These are phyloP conservation scores for Drosophila quadrilineata DNA, from an alignment of 1,140 invertebrate species.

Conservation along the genomic window DNA sequence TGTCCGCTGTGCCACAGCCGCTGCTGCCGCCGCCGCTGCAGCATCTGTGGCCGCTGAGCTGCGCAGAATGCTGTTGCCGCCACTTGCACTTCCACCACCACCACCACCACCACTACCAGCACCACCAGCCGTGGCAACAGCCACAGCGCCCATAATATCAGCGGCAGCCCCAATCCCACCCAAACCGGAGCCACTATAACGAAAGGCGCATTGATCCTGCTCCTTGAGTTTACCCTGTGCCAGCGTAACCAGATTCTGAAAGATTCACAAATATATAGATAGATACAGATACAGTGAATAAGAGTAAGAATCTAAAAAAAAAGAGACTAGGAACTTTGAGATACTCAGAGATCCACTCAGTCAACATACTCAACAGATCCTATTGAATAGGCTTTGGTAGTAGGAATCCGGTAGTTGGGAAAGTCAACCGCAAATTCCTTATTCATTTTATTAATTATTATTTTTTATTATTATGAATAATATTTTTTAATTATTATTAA, in stretches of 20 bases:
- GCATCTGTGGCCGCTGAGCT: slow-evolving; percentile 29
- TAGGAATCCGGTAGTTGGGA: too few species aligned
- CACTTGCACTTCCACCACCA: slow-evolving; percentile 29
- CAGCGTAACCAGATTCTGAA: slow-evolving; percentile 85
- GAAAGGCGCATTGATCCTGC: slow-evolving; percentile 79
- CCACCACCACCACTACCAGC: slow-evolving; percentile 23
- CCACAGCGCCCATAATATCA: slow-evolving; percentile 61
- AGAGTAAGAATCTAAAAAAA: neutral
- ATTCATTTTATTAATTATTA: too few species aligned
- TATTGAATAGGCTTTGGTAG: too few species aligned
- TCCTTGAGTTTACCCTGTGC: slow-evolving; percentile 86
- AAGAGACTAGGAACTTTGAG: neutral
- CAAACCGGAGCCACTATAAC: slow-evolving; percentile 46
- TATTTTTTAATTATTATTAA: too few species aligned
- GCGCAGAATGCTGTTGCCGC: slow-evolving; percentile 43
- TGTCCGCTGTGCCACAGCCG: slow-evolving; percentile 81
- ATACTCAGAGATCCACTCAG: too few species aligned
- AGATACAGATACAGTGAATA: neutral
- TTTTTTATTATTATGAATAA: too few species aligned
- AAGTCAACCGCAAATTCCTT: too few species aligned
- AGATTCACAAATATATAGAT: slow-evolving; percentile 31
- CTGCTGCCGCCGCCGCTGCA: slow-evolving; percentile 52
- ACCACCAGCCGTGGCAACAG: slow-evolving; percentile 33
- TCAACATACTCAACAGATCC: too few species aligned
- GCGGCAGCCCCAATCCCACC: slow-evolving; percentile 65